Evolutionary conservation across 2,888 invertebrate species (phyloP).

Genomic region (Epistrophe grossulariae): DNA sequence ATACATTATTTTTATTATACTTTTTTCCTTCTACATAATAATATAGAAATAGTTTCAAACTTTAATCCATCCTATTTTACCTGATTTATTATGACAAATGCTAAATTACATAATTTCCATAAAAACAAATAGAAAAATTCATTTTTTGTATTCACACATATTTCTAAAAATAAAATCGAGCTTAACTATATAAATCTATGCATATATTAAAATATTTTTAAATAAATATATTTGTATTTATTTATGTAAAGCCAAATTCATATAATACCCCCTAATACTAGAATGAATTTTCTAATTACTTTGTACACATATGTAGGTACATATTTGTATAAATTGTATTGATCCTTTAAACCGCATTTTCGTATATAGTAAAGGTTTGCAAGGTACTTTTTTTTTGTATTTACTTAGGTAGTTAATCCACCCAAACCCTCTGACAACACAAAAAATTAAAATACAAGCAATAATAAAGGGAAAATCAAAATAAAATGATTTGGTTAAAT

Average conservation of each 20-base stretch:
- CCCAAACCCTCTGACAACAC: conserved; percentile 1
- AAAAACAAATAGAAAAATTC: background rate
- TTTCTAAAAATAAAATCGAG: background rate
- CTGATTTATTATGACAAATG: background rate
- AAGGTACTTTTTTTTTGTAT: conserved; percentile 6
- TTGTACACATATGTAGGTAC: background rate
- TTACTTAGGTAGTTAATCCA: background rate
- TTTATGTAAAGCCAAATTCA: background rate
- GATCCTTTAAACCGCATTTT: background rate
- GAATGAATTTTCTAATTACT: background rate
- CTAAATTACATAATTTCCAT: no score
- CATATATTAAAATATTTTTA: background rate
- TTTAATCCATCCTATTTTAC: no score
- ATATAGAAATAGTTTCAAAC: no score
- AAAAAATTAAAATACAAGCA: conserved; percentile 17
- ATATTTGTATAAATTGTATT: background rate
- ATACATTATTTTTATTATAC: no score
- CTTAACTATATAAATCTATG: background rate
- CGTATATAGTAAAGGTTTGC: background rate
- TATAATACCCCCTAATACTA: background rate
- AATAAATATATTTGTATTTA: background rate
- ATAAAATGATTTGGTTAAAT: conserved; percentile 30
- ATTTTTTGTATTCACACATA: background rate
- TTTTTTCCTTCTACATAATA: no score
- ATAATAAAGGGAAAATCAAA: conserved; percentile 47